These are phyloP conservation scores for Lycaon pictus DNA, from an alignment of 2,113 vertebrate species.

Conservation along the genomic window DNA sequence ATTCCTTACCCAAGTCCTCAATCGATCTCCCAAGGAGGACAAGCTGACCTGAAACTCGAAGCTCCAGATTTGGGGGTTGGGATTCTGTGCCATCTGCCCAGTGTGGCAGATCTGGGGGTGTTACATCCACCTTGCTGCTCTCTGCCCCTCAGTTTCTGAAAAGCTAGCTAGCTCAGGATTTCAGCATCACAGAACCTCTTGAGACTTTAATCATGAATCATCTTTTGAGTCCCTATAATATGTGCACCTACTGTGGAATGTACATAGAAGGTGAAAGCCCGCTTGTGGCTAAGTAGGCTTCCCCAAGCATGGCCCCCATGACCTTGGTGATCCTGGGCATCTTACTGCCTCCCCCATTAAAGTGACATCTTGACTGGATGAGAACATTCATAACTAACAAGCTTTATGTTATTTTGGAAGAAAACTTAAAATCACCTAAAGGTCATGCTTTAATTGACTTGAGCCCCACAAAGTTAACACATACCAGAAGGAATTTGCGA, in stretches of 20 bases:
- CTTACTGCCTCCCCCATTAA: not conserved
- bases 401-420: not conserved
- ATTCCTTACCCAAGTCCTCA: not conserved
- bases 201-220: not conserved
- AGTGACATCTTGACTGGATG: not conserved
- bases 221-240: not conserved
- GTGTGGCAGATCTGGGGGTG: not conserved
- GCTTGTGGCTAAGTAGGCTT: fast-evolving
- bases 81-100: not conserved
- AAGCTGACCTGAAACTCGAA: not conserved
- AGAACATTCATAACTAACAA: not conserved
- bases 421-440: slow-evolving; percentile 21
- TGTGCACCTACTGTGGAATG: not conserved
- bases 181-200: not conserved
- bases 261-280: too few relatives aligned
- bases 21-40: fast-evolving
- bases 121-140: not conserved
- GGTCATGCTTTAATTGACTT: slow-evolving; percentile 6
- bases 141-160: not conserved
- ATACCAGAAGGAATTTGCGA: not conserved
- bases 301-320: too few relatives aligned
- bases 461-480: not conserved
- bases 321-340: not conserved
- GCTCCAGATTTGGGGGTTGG: not conserved
- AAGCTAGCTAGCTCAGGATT: not conserved